A percentile compares a stretch with the other conserved stretches of the same genome.
Conservation (phyloP, 2,797 vertebrate genomes). For the Ctenopoma multispine region DNA sequence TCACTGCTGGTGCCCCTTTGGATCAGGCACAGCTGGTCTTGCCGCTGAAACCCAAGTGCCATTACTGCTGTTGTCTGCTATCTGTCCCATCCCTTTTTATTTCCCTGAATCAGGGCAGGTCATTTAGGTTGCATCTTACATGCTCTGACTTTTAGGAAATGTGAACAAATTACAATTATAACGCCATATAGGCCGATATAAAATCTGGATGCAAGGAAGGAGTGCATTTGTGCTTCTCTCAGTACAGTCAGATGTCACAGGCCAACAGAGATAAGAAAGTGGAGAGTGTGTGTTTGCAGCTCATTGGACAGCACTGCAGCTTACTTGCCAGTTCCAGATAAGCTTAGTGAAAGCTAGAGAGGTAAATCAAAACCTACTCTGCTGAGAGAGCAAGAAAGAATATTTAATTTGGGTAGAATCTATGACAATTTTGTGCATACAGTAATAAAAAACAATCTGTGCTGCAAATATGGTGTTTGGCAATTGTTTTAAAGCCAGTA, state of each 20-base stretch:
- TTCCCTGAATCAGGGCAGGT: not conserved
- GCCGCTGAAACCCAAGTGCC: conserved; percentile 57
- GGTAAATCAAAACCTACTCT: conserved; percentile 51
- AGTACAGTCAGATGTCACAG: conserved; percentile 56
- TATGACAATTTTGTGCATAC: no score
- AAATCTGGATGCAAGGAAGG: conserved; percentile 25
- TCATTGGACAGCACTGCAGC: conserved; percentile 50
- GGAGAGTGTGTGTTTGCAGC: conserved; percentile 41
- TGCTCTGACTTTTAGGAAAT: conserved; percentile 8
- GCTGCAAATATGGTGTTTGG: no score
- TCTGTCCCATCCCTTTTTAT: conserved; percentile 2
- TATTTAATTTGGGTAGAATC: not conserved
- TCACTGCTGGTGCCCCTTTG: conserved; percentile 58
- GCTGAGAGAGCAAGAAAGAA: conserved; percentile 13
- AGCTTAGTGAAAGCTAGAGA: conserved; percentile 43
- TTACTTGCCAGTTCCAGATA: conserved; percentile 58
- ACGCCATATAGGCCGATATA: conserved; percentile 43
- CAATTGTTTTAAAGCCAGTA: no score
- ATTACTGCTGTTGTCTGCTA: conserved; percentile 45
- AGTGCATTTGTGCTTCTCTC: conserved; percentile 28
- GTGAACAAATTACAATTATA: conserved; percentile 19
- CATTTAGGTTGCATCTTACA: conserved; percentile 26
- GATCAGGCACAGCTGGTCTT: conserved; percentile 73
- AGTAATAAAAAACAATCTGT: no score
- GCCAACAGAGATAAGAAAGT: conserved; percentile 65